Conservation (phyloP, 1,140 invertebrate genomes). For the Hypothenemus hampei region DNA sequence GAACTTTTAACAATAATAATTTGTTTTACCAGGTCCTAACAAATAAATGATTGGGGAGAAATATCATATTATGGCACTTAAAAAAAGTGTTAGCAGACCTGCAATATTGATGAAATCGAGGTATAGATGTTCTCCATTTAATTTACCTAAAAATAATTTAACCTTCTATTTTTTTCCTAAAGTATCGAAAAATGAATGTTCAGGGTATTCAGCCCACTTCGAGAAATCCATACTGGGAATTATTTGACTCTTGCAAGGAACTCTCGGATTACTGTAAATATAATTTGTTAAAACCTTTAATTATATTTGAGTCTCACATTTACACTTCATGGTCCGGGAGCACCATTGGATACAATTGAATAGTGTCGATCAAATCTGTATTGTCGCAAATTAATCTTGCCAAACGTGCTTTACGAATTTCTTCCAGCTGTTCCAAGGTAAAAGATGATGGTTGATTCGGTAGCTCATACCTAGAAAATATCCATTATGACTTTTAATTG, state of each 20-base stretch:
- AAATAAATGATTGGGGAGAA: too few relatives aligned
- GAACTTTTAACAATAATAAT: too few relatives aligned
- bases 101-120: too few relatives aligned
- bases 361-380: conserved; percentile 84
- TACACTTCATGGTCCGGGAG: conserved; percentile 88
- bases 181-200: conserved; percentile 11
- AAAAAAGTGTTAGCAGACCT: too few relatives aligned
- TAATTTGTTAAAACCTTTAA: too few relatives aligned
- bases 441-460: conserved; percentile 89
- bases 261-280: conserved; percentile 74
- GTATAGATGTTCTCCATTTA: too few relatives aligned
- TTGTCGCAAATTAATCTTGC: conserved; percentile 93
- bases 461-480: conserved; percentile 68
- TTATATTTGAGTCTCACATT: too few relatives aligned
- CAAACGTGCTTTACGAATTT: conserved; percentile 82
- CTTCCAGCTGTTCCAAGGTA: conserved; percentile 81
- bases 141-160: too few relatives aligned
- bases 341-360: conserved; percentile 92
- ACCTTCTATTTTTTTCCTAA: conserved; percentile 4
- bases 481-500: background rate
- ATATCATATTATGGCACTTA: too few relatives aligned
- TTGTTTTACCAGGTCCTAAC: too few relatives aligned
- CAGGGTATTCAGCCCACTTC: conserved; percentile 76
- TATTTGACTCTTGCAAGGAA: conserved; percentile 81
- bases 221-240: conserved; percentile 79